Conservation (phyloP, 2,888 invertebrate genomes). For the Blera fallax region DNA sequence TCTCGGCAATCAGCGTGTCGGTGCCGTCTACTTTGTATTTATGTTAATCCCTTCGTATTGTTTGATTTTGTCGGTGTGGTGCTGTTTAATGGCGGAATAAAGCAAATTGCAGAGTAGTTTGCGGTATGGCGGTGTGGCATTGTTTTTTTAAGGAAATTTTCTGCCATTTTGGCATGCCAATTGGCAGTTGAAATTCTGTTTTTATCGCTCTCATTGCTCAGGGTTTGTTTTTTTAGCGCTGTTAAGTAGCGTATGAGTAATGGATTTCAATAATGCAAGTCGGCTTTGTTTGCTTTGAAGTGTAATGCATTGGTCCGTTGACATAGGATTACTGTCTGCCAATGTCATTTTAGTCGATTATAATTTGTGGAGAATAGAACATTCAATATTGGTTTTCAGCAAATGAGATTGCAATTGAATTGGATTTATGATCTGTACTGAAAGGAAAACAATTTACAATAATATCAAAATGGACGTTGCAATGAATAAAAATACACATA, state of each 20-base stretch:
- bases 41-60: conserved; percentile 66
- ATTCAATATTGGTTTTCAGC: too few relatives aligned
- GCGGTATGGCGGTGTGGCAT: conserved; percentile 9
- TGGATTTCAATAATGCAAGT: conserved; percentile 30
- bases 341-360: conserved; percentile 7
- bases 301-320: conserved; percentile 23
- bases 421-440: too few relatives aligned
- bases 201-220: conserved; percentile 1
- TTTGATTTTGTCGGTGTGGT: conserved; percentile 64
- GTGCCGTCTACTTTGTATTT: conserved; percentile 70
- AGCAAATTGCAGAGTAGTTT: conserved; percentile 50
- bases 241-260: conserved; percentile 35
- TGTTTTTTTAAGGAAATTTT: conserved; percentile 30
- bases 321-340: conserved; percentile 25
- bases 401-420: too few relatives aligned
- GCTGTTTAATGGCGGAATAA: conserved; percentile 65
- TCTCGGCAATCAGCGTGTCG: conserved; percentile 68
- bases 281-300: conserved; percentile 24
- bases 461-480: too few relatives aligned
- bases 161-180: conserved; percentile 68
- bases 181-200: conserved; percentile 57
- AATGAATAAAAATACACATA: too few relatives aligned
- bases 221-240: neutral
- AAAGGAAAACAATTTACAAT: too few relatives aligned
- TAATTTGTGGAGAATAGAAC: conserved; percentile 9